Percentiles rank a stretch among this genome's conserved stretches.
These are phyloP conservation scores for Sipunculus nudus DNA, from an alignment of 2,888 invertebrate species.

Conservation along the genomic window DNA sequence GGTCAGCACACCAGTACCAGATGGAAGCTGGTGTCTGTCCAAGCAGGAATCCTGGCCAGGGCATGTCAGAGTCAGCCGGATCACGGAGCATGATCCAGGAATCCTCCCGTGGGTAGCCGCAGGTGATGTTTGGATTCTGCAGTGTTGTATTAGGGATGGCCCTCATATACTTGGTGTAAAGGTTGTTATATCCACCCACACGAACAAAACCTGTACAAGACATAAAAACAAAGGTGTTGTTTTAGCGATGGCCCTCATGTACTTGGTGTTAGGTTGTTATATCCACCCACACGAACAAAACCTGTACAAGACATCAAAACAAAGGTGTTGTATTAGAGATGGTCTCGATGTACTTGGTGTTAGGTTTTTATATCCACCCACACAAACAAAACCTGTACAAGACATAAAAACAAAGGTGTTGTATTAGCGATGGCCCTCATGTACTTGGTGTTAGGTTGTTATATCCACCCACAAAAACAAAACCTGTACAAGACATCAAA, in stretches of 20 bases:
- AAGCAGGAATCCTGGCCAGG: conserved; percentile 69
- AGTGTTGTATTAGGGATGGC: conserved; percentile 59
- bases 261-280: conserved; percentile 63
- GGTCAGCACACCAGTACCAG: conserved; percentile 69
- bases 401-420: neutral
- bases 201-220: conserved; percentile 60
- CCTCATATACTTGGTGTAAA: conserved; percentile 64
- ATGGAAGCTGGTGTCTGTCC: conserved; percentile 70
- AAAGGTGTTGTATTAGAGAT: conserved; percentile 51
- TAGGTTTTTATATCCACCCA: conserved; percentile 67
- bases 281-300: conserved; percentile 67
- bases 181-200: conserved; percentile 66
- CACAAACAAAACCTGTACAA: conserved; percentile 62
- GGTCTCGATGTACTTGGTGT: conserved; percentile 65
- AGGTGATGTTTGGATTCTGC: conserved; percentile 49
- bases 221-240: conserved; percentile 4
- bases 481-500: conserved; percentile 52
- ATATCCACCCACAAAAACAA: conserved; percentile 67
- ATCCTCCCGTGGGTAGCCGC: conserved; percentile 62
- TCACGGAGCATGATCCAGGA: conserved; percentile 68
- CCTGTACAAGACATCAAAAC: conserved; percentile 49
- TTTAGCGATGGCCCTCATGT: conserved; percentile 64
- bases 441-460: conserved; percentile 64
- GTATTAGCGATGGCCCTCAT: conserved; percentile 62
- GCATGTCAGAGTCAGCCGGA: conserved; percentile 67